Evolutionary conservation across 53 echinoderm and acorn worm species (phyloP).

Genomic region (Paracentrotus lividus): DNA sequence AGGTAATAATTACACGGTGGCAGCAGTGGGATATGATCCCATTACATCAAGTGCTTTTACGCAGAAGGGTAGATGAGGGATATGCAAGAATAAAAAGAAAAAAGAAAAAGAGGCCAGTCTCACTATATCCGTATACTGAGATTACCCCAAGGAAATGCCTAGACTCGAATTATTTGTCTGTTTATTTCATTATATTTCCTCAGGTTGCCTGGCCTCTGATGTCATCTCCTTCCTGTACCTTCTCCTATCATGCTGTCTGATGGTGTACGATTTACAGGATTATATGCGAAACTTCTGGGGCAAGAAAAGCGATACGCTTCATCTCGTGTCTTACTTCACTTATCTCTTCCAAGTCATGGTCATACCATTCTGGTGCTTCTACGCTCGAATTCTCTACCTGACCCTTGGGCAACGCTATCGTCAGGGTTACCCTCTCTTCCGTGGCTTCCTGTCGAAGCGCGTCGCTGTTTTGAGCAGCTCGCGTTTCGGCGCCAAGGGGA

Average conservation of each 20-base stretch:
- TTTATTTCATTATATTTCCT: neutral
- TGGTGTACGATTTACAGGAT: conserved; percentile 72
- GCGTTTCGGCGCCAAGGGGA: neutral
- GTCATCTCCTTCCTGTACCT: conserved; percentile 62
- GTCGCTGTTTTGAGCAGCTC: neutral
- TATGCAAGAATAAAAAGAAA: too few relatives aligned
- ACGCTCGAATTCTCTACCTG: conserved; percentile 33
- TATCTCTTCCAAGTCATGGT: conserved; percentile 76
- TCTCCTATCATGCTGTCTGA: conserved; percentile 20
- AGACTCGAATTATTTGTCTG: neutral
- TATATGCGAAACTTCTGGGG: conserved; percentile 74
- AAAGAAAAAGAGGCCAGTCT: too few relatives aligned
- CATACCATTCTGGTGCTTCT: conserved; percentile 70
- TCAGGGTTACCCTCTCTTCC: conserved; percentile 8
- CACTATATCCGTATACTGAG: too few relatives aligned
- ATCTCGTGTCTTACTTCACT: conserved; percentile 80
- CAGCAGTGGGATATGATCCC: too few relatives aligned
- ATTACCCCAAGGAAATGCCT: too few relatives aligned
- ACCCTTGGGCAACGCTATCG: neutral
- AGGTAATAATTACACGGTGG: too few relatives aligned
- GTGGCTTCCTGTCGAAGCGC: neutral
- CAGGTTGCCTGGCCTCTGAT: conserved; percentile 11
- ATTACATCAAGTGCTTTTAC: too few relatives aligned
- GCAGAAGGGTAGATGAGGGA: too few relatives aligned
- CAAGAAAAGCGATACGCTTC: conserved; percentile 43